These are phyloP conservation scores for Ryuthela nishihirai DNA, from an alignment of 2,888 invertebrate species.

Conservation along the genomic window DNA sequence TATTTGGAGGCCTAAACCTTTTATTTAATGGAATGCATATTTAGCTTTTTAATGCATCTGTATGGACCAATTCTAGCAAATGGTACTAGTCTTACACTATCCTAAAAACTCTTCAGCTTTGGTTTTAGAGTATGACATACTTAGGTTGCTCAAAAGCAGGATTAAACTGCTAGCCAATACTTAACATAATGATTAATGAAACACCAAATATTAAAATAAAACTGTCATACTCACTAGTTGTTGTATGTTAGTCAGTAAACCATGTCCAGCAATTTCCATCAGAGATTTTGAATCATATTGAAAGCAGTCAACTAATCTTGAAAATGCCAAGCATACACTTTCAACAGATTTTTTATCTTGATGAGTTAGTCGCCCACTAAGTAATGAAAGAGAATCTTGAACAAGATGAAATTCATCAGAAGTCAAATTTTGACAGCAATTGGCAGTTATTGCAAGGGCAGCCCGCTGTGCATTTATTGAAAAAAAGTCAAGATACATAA, in stretches of 20 bases:
- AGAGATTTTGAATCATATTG: constrained; percentile 84
- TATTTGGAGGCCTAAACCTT: no score
- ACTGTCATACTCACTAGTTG: constrained; percentile 72
- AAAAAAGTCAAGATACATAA: constrained; percentile 97
- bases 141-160: no score
- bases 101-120: no score
- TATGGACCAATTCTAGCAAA: no score
- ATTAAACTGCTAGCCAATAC: not conserved
- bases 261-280: constrained; percentile 89
- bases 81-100: no score
- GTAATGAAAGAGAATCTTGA: constrained; percentile 75
- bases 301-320: constrained; percentile 92
- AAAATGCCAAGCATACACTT: constrained; percentile 93
- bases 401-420: constrained; percentile 93
- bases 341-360: constrained; percentile 98
- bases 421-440: constrained; percentile 92
- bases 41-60: no score
- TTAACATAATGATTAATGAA: not conserved
- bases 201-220: not conserved
- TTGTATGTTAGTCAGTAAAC: constrained; percentile 86
- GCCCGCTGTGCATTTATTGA: constrained; percentile 96
- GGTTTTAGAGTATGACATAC: no score
- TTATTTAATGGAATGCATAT: no score
- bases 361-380: constrained; percentile 64
- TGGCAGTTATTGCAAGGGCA: constrained; percentile 92